Conservation (phyloP, 2,797 vertebrate genomes). For the Sylvilagus floridanus region DNA sequence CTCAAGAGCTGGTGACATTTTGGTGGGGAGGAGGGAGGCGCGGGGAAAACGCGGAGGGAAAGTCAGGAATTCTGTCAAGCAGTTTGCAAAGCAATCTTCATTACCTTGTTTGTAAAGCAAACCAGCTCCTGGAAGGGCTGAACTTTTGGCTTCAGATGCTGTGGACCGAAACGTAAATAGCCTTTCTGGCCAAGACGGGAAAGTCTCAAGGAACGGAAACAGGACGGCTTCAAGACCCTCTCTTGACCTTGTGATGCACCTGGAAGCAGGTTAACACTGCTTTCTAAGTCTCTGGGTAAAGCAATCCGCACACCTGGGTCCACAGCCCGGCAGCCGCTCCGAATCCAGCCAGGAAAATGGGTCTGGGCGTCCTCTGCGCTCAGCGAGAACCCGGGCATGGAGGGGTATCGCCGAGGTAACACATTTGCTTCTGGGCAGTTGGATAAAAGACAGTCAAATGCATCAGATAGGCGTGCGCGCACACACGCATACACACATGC, state of each 20-base stretch:
- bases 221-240: constrained; percentile 70
- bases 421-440: constrained; percentile 75
- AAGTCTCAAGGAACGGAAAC: constrained; percentile 3
- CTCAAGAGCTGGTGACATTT: constrained; percentile 74
- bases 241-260: constrained; percentile 88
- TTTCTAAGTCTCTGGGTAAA: constrained; percentile 72
- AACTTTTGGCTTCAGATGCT: constrained; percentile 75
- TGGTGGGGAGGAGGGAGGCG: constrained; percentile 17
- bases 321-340: constrained; percentile 21
- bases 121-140: constrained; percentile 54
- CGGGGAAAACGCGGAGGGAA: constrained; percentile 16
- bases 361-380: constrained; percentile 56
- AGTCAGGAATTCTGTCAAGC: constrained; percentile 50
- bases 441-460: constrained; percentile 76
- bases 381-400: constrained; percentile 60
- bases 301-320: constrained; percentile 56
- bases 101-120: constrained; percentile 70
- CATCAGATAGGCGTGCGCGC: constrained; percentile 60
- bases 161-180: constrained; percentile 49
- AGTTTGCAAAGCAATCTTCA: constrained; percentile 76
- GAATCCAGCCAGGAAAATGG: constrained; percentile 58
- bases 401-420: constrained; percentile 69
- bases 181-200: constrained; percentile 34
- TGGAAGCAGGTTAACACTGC: constrained; percentile 82
- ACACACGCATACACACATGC: background rate